phyloP scores from a whole-genome alignment of 2,113 vertebrate species.

The Mystacornis crossleyi region DNA sequence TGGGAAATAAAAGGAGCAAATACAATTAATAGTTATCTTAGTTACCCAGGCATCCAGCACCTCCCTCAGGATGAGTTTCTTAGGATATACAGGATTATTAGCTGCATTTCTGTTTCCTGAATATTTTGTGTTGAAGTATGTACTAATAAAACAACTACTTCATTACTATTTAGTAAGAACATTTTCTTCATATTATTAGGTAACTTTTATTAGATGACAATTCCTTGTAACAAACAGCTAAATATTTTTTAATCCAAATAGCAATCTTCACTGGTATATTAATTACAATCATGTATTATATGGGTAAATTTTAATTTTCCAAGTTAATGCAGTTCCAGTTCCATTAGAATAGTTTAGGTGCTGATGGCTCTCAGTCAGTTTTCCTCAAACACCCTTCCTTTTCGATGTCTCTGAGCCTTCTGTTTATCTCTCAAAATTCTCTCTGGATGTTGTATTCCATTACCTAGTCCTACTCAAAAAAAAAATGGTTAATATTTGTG shows the following conservation, averaged over 20 bases:
- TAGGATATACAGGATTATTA: neutral
- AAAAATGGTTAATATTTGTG: neutral
- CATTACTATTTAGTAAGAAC: neutral
- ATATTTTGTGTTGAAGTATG: neutral
- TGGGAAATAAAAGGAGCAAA: neutral
- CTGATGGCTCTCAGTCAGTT: neutral
- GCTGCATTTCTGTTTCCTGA: neutral
- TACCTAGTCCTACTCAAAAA: neutral
- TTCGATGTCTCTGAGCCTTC: neutral
- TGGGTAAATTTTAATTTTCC: neutral
- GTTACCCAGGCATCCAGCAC: neutral
- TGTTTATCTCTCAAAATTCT: neutral
- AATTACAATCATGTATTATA: neutral
- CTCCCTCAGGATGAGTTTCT: neutral
- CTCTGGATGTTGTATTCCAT: neutral
- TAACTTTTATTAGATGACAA: neutral
- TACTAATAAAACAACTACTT: neutral
- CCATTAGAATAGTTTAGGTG: neutral
- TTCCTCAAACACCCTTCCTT: neutral
- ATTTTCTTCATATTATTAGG: neutral
- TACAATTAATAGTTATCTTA: neutral
- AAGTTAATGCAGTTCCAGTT: neutral
- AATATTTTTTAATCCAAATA: neutral
- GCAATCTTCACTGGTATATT: neutral
- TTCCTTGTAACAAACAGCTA: neutral